Base-by-base conservation (phyloP, 2,888 invertebrate species). In the Steinernema carpocapsae region DNA sequence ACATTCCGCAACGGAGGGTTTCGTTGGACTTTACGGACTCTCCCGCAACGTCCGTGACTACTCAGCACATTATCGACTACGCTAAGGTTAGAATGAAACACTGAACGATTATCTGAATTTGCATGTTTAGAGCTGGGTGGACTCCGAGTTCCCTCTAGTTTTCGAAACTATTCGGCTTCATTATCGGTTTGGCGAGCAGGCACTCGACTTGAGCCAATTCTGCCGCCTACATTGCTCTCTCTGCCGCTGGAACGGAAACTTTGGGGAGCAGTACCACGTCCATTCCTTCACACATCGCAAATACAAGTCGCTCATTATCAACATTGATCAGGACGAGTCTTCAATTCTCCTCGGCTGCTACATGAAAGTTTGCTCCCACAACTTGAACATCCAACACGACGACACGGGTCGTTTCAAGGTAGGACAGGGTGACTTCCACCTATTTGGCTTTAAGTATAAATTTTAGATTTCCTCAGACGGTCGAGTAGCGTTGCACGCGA, bases 21-120 rank as follows among this genome's bases (percentile, higher is more conserved):
- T 48, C 74, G 22, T 46, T 48, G 48, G 48, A 71, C 45, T 71
- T 71, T 29, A 43, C 32, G 17, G 64, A 64, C 14, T 64, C 64
- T 6, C 29, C 32, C 10, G 7, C 32, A 17, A 32, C 64, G 1
- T 26, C 64, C 29, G 64, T 64, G 3, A 32, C 64, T 17, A 32
- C 17, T 17, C 17, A 64, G 64, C 17, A 64, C 29, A 29, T 64
- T 17, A 32, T 64, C 19, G 32, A 29, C 12, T 64, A 29, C 37
- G 32, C 29, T 1, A 32, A 64, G 64, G 64, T 64, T 2, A 17
- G 48, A n/a, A n/a, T n/a, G n/a, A n/a, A n/a, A n/a, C n/a, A n/a
- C n/a, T n/a, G n/a, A n/a, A n/a, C n/a, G n/a, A n/a, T n/a, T 19
- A 48, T 19, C 48, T 3, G 10, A 7, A 48, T 17, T 2, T 19